Percentiles rank a stretch among this genome's conserved stretches.
Conservation (phyloP, 2,888 invertebrate genomes). For the Hecatera dysodea region DNA sequence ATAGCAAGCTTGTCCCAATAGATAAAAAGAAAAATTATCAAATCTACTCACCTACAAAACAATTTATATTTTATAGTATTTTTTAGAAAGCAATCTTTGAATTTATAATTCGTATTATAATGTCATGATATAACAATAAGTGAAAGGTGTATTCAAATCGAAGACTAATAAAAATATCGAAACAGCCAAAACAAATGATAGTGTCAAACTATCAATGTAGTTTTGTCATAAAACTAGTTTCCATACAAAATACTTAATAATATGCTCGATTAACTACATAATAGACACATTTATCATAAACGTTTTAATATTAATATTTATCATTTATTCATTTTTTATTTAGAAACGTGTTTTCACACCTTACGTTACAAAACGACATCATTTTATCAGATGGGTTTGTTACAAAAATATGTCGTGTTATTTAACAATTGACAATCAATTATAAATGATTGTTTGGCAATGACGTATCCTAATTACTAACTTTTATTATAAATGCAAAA, state of each 20-base stretch:
- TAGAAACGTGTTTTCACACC: slow-evolving; percentile 48
- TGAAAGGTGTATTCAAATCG: slow-evolving; percentile 9
- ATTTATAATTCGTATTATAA: neutral
- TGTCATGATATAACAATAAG: slow-evolving; percentile 3
- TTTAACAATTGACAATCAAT: slow-evolving; percentile 27
- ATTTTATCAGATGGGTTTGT: slow-evolving; percentile 5
- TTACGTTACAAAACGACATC: neutral
- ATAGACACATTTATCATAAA: slow-evolving; percentile 41
- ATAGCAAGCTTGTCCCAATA: too few species aligned
- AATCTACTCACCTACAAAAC: neutral
- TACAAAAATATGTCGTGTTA: slow-evolving; percentile 28
- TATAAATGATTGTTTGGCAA: slow-evolving; percentile 3
- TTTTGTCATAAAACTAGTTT: slow-evolving; percentile 30
- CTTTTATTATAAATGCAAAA: too few species aligned
- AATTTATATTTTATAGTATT: neutral
- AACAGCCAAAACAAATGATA: slow-evolving; percentile 28
- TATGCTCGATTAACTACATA: slow-evolving; percentile 25
- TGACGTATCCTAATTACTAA: too few species aligned
- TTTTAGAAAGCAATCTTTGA: neutral
- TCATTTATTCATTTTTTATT: slow-evolving; percentile 35
- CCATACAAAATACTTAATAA: slow-evolving; percentile 24
- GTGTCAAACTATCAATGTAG: slow-evolving; percentile 3
- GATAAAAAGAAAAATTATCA: too few species aligned
- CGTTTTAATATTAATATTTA: slow-evolving; percentile 32
- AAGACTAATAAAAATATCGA: neutral